These are phyloP conservation scores for Nerophis ophidion DNA, from an alignment of 2,113 vertebrate genomes.

Conservation along the genomic window DNA sequence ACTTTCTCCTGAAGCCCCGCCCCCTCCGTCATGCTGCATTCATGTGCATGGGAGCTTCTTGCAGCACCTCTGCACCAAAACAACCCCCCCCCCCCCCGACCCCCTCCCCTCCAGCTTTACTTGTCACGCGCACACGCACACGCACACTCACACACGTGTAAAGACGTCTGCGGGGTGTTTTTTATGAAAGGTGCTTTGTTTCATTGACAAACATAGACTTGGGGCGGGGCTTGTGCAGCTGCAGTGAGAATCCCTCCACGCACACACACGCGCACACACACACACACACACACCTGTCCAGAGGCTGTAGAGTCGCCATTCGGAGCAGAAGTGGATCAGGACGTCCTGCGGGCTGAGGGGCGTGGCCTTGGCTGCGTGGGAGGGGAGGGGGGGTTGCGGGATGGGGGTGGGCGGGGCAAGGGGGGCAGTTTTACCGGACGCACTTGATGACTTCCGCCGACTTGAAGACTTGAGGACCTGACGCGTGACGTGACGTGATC, in stretches of 20 bases:
- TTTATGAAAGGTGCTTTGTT: slow-evolving; percentile 2
- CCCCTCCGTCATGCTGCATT: neutral
- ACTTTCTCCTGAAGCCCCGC: neutral
- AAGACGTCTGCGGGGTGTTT: neutral
- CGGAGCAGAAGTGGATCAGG: neutral
- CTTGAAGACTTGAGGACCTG: slow-evolving; percentile 23
- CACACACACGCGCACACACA: neutral
- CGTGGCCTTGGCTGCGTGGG: slow-evolving; percentile 29
- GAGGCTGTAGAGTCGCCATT: neutral
- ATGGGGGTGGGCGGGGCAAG: neutral
- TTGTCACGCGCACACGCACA: neutral
- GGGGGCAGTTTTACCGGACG: neutral
- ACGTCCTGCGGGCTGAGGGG: slow-evolving; percentile 12
- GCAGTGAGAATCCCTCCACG: neutral
- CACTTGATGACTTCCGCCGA: slow-evolving; percentile 28
- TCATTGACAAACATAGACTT: neutral
- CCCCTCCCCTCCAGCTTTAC: slow-evolving; percentile 10
- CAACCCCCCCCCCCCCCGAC: slow-evolving; percentile 37
- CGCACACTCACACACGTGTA: neutral
- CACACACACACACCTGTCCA: neutral
- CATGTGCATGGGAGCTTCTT: slow-evolving; percentile 1
- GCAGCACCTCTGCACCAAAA: slow-evolving; percentile 62
- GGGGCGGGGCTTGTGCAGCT: neutral
- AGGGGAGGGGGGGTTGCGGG: slow-evolving; percentile 21
- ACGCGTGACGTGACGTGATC: slow-evolving; percentile 59